Percentiles rank a stretch among this genome's conserved stretches.
phyloP scores from a whole-genome alignment of 2,888 invertebrate genomes.

The Villa cingulata region DNA sequence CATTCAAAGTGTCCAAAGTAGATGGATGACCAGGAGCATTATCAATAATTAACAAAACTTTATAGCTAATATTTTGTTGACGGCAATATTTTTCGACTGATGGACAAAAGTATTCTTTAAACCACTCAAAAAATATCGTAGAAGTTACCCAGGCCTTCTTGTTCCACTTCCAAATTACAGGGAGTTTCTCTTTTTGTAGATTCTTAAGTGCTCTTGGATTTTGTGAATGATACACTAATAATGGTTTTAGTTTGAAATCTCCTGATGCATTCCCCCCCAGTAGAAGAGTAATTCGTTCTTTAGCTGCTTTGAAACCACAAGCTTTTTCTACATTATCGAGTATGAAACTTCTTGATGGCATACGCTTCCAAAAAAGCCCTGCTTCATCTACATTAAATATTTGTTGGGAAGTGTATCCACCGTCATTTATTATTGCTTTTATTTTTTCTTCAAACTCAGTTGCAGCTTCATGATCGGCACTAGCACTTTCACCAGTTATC shows the following conservation, averaged over 20 bases:
- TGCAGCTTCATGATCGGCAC: slow-evolving; percentile 10
- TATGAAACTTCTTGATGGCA: slow-evolving; percentile 17
- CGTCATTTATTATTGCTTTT: slow-evolving; percentile 4
- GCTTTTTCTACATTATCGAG: slow-evolving; percentile 10
- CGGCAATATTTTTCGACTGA: too few relatives aligned
- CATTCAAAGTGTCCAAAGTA: too few relatives aligned
- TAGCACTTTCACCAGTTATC: slow-evolving; percentile 9
- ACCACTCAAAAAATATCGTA: slow-evolving; percentile 6
- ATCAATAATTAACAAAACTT: too few relatives aligned
- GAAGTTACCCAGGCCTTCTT: slow-evolving; percentile 20
- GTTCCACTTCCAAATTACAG: slow-evolving; percentile 20
- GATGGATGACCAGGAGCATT: too few relatives aligned
- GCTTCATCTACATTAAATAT: slow-evolving; percentile 18
- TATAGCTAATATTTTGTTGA: too few relatives aligned
- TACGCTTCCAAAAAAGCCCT: slow-evolving; percentile 19
- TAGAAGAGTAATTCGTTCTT: slow-evolving; percentile 20
- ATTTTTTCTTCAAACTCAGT: not conserved
- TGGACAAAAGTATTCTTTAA: too few relatives aligned
- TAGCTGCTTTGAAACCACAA: slow-evolving; percentile 15
- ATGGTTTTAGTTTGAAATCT: slow-evolving; percentile 22
- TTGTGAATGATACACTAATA: slow-evolving; percentile 21
- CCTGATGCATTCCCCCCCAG: slow-evolving; percentile 23
- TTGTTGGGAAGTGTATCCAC: slow-evolving; percentile 10
- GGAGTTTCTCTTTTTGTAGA: slow-evolving; percentile 18
- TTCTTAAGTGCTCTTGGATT: slow-evolving; percentile 21